phyloP scores from a whole-genome alignment of 1,140 invertebrate genomes.

The Dinoponera quadriceps region DNA sequence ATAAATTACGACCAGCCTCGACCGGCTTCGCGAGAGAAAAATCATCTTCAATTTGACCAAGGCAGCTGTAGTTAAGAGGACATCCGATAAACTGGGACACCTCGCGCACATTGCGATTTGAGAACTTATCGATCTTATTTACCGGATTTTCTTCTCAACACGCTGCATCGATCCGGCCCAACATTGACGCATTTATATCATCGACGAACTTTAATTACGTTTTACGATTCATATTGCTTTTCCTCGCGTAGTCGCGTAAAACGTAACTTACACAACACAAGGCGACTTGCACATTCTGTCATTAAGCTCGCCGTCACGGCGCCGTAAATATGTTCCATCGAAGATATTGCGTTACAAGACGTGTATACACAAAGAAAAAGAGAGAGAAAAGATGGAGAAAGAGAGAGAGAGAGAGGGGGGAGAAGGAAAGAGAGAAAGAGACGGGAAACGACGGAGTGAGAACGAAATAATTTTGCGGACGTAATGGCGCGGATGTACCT shows the following conservation, averaged over 20 bases:
- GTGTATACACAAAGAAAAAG: neutral
- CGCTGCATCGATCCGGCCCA: neutral
- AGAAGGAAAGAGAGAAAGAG: neutral
- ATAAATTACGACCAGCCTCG: no score
- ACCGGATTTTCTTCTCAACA: constrained; percentile 39
- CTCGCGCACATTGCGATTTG: constrained; percentile 8
- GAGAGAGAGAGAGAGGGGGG: neutral
- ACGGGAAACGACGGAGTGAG: constrained; percentile 3
- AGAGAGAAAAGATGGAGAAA: neutral
- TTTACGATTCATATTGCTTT: constrained; percentile 38
- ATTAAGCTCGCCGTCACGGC: constrained; percentile 44
- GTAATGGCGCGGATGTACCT: constrained; percentile 55
- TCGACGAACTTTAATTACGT: constrained; percentile 3
- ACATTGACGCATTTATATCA: neutral
- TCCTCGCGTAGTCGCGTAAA: constrained; percentile 25
- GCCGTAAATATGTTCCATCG: constrained; percentile 53
- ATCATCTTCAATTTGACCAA: no score
- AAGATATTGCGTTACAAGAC: constrained; percentile 42
- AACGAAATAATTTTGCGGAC: constrained; percentile 55
- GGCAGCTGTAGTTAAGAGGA: no score
- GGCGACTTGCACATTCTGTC: constrained; percentile 39
- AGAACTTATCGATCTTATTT: constrained; percentile 43
- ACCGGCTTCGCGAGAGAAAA: no score
- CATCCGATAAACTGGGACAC: no score
- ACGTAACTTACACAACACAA: constrained; percentile 42